These are phyloP conservation scores for Morone chrysops DNA, from an alignment of 2,113 vertebrate genomes.

Conservation along the genomic window DNA sequence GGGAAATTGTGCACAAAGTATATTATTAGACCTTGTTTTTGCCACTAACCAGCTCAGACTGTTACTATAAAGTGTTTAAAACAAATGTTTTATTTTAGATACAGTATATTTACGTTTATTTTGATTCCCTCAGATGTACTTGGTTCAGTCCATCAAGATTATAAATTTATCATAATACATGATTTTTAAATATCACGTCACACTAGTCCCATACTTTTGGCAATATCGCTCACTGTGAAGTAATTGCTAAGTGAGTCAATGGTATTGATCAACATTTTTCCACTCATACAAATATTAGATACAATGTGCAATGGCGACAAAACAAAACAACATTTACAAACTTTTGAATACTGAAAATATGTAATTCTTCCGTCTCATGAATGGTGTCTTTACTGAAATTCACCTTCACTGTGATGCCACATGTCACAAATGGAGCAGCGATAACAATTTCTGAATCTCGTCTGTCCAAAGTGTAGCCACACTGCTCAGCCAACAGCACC, in stretches of 20 bases:
- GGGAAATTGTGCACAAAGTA: too few species aligned
- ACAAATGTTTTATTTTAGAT: too few species aligned
- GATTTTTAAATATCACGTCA: background rate
- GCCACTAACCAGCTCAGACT: too few species aligned
- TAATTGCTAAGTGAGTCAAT: background rate
- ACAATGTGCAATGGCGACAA: background rate
- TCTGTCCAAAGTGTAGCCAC: conserved; percentile 65
- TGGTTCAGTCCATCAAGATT: background rate
- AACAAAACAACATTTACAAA: too few species aligned
- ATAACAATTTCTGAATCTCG: conserved; percentile 22
- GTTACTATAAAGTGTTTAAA: too few species aligned
- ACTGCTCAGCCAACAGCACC: conserved; percentile 49
- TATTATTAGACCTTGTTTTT: too few species aligned
- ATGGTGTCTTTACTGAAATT: background rate
- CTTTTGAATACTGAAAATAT: background rate
- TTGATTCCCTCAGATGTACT: too few species aligned
- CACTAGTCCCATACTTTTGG: background rate
- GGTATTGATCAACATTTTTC: background rate
- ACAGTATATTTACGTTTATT: too few species aligned
- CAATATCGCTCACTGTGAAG: background rate
- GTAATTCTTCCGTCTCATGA: background rate
- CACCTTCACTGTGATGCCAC: conserved; percentile 71
- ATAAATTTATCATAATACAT: background rate
- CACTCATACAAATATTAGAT: background rate
- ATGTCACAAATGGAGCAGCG: conserved; percentile 53